Base-by-base conservation (phyloP, 2,113 vertebrate species). In the Butorides virescens region DNA sequence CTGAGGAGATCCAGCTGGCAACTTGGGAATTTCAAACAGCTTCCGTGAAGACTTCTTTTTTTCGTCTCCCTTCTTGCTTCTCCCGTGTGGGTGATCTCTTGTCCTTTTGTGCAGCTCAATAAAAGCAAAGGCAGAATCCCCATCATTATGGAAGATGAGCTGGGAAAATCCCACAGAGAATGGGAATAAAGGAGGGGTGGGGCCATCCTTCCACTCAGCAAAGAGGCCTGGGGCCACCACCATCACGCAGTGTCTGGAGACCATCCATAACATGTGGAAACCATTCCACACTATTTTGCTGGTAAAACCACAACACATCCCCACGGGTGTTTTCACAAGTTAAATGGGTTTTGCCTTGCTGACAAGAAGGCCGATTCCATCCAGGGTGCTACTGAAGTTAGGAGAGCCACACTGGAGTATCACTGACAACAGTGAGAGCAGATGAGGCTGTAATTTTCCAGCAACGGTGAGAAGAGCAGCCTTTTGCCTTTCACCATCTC, bases 11-110 rank as follows among this genome's bases (percentile, higher is more conserved):
- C 26, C 47, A 89, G 47, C 25, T 94, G 87, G 77, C 74, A 95
- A 88, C 66, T 62, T 5, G 15, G 62, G 77, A 95, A 85, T 95
- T 94, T 94, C 77, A 90, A 95, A 90, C 52, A 85, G 58, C 58
- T 66, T 66, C 71, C 5, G 1, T 9, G 78, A 91, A 92, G 32
- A n/a, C 9, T 79, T 79, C 30, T 86, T 89, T 90, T 22, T 22
- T 92, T 88, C 71, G 0, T 0, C 18, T 90, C n/a, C 29, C 13
- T 88, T 36, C 34, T 79, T n/a, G 46, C 37, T 77, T 88, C 50
- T 92, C 47, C 55, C 3, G 0, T 77, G 39, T 1, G 8, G 34
- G 37, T 58, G 21, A 78, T 67, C n/a, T 75, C 36, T 61, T 79
- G 56, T 32, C 46, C 25, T 85, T 75, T 76, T 36, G 16, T 26